Percentiles rank a stretch among this genome's conserved stretches.
Evolutionary conservation across 1,140 invertebrate species (phyloP).

Genomic region (Capitella teleta): DNA sequence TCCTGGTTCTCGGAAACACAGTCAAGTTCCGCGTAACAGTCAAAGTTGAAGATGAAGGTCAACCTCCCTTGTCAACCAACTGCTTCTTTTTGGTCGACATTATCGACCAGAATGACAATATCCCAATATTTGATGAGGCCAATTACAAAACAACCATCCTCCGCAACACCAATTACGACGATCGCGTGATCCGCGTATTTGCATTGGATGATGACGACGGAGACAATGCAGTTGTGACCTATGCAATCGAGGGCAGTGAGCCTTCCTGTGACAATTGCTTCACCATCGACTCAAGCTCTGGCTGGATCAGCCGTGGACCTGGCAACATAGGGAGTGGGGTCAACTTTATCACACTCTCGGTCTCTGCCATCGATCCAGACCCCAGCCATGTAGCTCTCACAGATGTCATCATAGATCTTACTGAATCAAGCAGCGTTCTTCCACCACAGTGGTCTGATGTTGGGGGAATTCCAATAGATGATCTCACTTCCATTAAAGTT

Average conservation of each 20-base stretch:
- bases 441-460: too few relatives aligned
- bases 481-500: too few relatives aligned
- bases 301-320: too few relatives aligned
- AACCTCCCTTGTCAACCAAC: conserved; percentile 4
- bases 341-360: too few relatives aligned
- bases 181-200: conserved; percentile 7
- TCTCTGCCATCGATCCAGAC: too few relatives aligned
- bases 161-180: background rate
- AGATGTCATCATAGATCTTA: too few relatives aligned
- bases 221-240: conserved; percentile 8
- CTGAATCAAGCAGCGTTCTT: too few relatives aligned
- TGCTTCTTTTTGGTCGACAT: conserved; percentile 13
- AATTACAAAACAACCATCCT: background rate
- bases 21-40: conserved; percentile 7
- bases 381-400: too few relatives aligned
- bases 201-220: conserved; percentile 9
- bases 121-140: conserved; percentile 7
- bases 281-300: background rate
- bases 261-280: background rate
- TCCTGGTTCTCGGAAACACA: background rate
- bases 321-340: too few relatives aligned
- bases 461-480: too few relatives aligned
- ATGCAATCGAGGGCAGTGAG: background rate
- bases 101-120: conserved; percentile 9
- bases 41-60: conserved; percentile 5